These are phyloP conservation scores for Labeo catla DNA, from an alignment of 2,113 vertebrate species.

Conservation along the genomic window DNA sequence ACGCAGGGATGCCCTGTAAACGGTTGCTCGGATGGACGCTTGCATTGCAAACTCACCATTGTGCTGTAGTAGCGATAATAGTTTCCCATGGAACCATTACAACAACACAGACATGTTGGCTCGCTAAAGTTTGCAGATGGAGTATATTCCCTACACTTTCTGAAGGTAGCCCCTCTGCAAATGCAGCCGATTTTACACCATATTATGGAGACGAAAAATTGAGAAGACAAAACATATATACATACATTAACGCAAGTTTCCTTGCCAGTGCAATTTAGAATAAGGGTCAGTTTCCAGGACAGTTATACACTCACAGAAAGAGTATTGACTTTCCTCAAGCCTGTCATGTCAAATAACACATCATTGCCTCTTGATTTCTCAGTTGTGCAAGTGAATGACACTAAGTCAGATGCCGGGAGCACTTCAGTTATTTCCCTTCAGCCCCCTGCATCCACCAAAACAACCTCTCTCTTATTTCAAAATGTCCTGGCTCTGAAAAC, in stretches of 20 bases:
- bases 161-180: neutral
- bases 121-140: slow-evolving; percentile 46
- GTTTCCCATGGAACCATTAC: slow-evolving; percentile 55
- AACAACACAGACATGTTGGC: slow-evolving; percentile 67
- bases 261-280: neutral
- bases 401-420: slow-evolving; percentile 60
- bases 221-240: neutral
- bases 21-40: neutral
- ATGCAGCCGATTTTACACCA: neutral
- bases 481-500: slow-evolving; percentile 10
- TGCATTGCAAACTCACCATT: slow-evolving; percentile 12
- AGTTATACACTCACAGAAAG: neutral
- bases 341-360: slow-evolving; percentile 37
- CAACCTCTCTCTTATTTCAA: slow-evolving; percentile 37
- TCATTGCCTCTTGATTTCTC: slow-evolving; percentile 56
- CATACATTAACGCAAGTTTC: neutral
- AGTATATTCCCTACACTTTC: neutral
- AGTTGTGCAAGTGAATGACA: slow-evolving; percentile 11
- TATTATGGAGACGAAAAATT: neutral
- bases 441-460: slow-evolving; percentile 15
- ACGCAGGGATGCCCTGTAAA: neutral
- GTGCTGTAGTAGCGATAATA: neutral
- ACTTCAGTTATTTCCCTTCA: slow-evolving; percentile 26
- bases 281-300: neutral
- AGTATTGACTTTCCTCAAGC: neutral